These are phyloP conservation scores for Scrobipalpa costella DNA, from an alignment of 2,888 invertebrate genomes.

Conservation along the genomic window DNA sequence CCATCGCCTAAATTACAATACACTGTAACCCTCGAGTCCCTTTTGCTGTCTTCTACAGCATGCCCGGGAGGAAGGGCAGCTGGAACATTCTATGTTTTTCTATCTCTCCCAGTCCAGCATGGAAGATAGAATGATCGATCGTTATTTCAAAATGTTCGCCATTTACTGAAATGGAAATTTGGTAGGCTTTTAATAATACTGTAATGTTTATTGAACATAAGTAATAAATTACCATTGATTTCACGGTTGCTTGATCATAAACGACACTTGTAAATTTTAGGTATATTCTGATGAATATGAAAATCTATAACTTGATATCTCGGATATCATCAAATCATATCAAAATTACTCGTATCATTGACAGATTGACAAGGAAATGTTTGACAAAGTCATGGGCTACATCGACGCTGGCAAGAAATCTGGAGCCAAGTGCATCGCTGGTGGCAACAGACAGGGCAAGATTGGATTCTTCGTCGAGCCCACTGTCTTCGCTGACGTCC, in stretches of 20 bases:
- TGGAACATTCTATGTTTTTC: too few relatives aligned
- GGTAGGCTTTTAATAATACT: neutral
- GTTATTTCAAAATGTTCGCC: neutral
- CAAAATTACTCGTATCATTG: constrained; percentile 9
- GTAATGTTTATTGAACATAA: neutral
- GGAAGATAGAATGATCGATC: neutral
- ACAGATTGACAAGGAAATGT: constrained; percentile 87
- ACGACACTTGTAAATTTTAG: neutral
- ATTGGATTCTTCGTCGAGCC: constrained; percentile 89
- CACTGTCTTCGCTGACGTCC: constrained; percentile 89
- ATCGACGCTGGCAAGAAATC: constrained; percentile 89
- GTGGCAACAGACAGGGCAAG: constrained; percentile 85
- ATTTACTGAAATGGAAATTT: neutral
- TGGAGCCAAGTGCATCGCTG: constrained; percentile 89
- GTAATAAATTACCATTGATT: constrained; percentile 1
- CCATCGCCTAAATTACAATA: too few relatives aligned
- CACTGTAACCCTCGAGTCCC: too few relatives aligned
- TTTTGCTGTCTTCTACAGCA: too few relatives aligned
- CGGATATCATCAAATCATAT: too few relatives aligned
- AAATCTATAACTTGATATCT: too few relatives aligned
- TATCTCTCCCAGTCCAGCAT: too few relatives aligned
- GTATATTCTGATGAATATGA: too few relatives aligned
- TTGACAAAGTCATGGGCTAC: constrained; percentile 87
- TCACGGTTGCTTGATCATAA: neutral
- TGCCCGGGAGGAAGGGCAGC: too few relatives aligned